These are phyloP conservation scores for Protophormia terraenovae DNA, from an alignment of 2,888 invertebrate species.

Conservation along the genomic window DNA sequence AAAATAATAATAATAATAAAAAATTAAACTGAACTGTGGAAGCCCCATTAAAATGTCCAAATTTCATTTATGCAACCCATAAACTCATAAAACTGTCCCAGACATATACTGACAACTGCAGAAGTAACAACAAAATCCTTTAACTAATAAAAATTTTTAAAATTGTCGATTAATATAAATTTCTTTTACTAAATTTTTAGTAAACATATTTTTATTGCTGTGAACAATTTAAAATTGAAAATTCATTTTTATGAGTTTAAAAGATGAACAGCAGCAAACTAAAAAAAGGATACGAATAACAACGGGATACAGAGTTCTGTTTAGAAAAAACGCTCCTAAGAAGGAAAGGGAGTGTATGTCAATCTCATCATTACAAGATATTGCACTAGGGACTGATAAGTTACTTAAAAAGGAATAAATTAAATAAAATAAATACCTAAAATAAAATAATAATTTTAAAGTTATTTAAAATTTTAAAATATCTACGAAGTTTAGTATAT, in stretches of 20 bases:
- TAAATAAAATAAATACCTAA: background rate
- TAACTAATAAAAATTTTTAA: background rate
- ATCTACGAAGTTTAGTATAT: too few species aligned
- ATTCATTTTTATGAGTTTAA: constrained; percentile 12
- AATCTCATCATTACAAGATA: background rate
- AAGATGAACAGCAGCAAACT: background rate
- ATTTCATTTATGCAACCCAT: background rate
- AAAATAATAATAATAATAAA: too few species aligned
- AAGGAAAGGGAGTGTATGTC: background rate
- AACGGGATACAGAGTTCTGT: background rate
- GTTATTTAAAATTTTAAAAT: background rate
- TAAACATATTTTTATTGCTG: background rate
- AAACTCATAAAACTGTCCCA: background rate
- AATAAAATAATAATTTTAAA: background rate
- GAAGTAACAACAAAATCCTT: background rate
- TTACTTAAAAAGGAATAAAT: background rate
- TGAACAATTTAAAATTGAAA: constrained; percentile 14
- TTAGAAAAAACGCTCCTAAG: background rate
- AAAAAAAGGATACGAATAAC: constrained; percentile 7
- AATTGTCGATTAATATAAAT: background rate
- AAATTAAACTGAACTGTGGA: background rate
- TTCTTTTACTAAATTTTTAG: background rate
- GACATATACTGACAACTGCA: background rate
- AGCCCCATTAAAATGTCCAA: background rate
- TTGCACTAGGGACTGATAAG: background rate